phyloP scores from a whole-genome alignment of 2,888 invertebrate genomes.

The Drosophila colorata region DNA sequence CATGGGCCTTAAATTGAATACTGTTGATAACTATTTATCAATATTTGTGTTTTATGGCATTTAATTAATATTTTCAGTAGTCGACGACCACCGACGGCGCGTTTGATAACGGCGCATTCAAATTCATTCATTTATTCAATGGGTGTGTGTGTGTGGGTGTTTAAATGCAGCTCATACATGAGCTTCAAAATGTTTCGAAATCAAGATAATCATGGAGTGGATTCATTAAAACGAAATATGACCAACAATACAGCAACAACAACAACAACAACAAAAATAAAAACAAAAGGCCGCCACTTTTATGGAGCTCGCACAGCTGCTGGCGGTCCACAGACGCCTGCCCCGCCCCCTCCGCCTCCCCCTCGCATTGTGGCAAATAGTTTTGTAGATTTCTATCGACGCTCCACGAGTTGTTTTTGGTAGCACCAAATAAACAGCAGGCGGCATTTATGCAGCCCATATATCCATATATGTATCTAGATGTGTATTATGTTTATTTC shows the following conservation, averaged over 20 bases:
- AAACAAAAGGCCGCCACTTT: slow-evolving; percentile 55
- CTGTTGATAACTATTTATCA: slow-evolving; percentile 66
- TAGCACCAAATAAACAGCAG: slow-evolving; percentile 77
- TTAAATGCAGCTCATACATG: slow-evolving; percentile 36
- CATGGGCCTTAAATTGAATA: slow-evolving; percentile 45
- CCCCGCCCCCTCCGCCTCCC: background rate
- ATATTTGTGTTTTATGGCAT: slow-evolving; percentile 70
- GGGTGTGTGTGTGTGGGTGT: slow-evolving; percentile 17
- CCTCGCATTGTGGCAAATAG: slow-evolving; percentile 68
- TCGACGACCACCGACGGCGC: slow-evolving; percentile 59
- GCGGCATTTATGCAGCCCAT: slow-evolving; percentile 63
- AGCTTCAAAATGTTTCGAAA: slow-evolving; percentile 68
- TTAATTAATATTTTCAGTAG: slow-evolving; percentile 78
- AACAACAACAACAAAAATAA: slow-evolving; percentile 21
- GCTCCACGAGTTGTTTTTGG: slow-evolving; percentile 55
- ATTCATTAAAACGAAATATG: slow-evolving; percentile 81
- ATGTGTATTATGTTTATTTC: slow-evolving; percentile 32
- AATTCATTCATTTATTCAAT: slow-evolving; percentile 23
- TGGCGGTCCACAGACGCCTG: slow-evolving; percentile 41
- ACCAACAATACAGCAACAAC: slow-evolving; percentile 55
- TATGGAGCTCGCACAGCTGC: slow-evolving; percentile 56
- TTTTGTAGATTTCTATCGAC: slow-evolving; percentile 76
- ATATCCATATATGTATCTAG: slow-evolving; percentile 24
- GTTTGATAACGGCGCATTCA: slow-evolving; percentile 53
- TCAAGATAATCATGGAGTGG: slow-evolving; percentile 77